These are phyloP conservation scores for Eufriesea mexicana DNA, from an alignment of 1,140 invertebrate species.

Conservation along the genomic window DNA sequence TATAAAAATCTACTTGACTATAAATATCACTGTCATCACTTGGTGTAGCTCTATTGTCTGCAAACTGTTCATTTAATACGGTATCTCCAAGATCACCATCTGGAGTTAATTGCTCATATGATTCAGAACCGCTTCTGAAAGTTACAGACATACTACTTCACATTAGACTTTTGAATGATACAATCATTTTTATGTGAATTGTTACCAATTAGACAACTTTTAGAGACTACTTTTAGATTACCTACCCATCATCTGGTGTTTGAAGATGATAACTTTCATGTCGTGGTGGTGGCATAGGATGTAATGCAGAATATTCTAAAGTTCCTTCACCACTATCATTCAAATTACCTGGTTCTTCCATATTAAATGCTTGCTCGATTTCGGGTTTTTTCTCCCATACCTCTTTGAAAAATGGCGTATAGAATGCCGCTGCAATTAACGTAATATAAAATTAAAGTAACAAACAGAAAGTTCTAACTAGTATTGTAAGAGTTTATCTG, in stretches of 20 bases:
- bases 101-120: slow-evolving; percentile 90
- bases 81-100: slow-evolving; percentile 83
- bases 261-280: slow-evolving; percentile 88
- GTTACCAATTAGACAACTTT: neutral
- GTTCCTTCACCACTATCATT: slow-evolving; percentile 88
- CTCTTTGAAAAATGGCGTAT: slow-evolving; percentile 97
- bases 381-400: slow-evolving; percentile 97
- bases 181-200: neutral
- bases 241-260: slow-evolving; percentile 86
- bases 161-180: slow-evolving; percentile 77
- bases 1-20: slow-evolving; percentile 84
- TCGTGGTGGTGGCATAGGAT: slow-evolving; percentile 86
- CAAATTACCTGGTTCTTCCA: slow-evolving; percentile 89
- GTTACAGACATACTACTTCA: slow-evolving; percentile 83
- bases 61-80: slow-evolving; percentile 81
- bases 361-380: slow-evolving; percentile 95
- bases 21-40: slow-evolving; percentile 89
- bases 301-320: slow-evolving; percentile 85
- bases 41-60: slow-evolving; percentile 80
- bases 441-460: slow-evolving; percentile 29
- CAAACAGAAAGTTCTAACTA: neutral
- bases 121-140: slow-evolving; percentile 89
- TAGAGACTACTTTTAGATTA: slow-evolving; percentile 60
- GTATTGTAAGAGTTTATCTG: neutral
- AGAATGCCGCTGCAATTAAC: slow-evolving; percentile 91